These are phyloP conservation scores for Pampusana beccarii DNA, from an alignment of 2,113 vertebrate genomes.

Conservation along the genomic window DNA sequence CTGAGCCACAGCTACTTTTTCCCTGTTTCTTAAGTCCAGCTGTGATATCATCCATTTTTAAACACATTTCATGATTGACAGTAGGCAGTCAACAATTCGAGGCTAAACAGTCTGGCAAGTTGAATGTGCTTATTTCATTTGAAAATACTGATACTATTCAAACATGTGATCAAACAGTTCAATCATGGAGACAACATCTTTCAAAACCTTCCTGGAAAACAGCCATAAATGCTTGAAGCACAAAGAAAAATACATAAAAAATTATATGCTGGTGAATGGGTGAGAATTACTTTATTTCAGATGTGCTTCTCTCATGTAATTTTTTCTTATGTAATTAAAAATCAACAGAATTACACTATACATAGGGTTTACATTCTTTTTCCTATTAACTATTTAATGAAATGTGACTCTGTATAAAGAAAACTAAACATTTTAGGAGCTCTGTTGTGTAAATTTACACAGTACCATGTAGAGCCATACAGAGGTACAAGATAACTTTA, in stretches of 20 bases:
- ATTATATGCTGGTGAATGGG: neutral
- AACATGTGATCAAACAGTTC: neutral
- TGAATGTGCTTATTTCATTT: neutral
- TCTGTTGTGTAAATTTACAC: neutral
- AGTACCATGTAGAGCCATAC: neutral
- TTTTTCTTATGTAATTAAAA: neutral
- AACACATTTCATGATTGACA: neutral
- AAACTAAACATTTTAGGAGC: neutral
- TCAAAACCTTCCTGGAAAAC: neutral
- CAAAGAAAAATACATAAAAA: neutral
- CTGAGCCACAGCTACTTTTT: neutral
- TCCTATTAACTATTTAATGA: neutral
- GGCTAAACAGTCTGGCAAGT: neutral
- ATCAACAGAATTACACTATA: neutral
- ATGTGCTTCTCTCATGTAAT: neutral
- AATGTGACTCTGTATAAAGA: neutral
- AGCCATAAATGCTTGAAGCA: neutral
- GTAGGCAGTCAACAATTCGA: neutral
- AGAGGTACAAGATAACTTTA: neutral
- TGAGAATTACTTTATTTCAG: neutral
- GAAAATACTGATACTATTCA: neutral
- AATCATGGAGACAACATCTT: neutral
- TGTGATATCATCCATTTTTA: neutral
- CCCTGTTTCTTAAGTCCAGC: neutral
- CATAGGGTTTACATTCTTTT: neutral